A percentile compares a stretch with the other conserved stretches of the same genome.
These are phyloP conservation scores for Terrapene triunguis DNA, from an alignment of 2,113 vertebrate species.

Conservation along the genomic window DNA sequence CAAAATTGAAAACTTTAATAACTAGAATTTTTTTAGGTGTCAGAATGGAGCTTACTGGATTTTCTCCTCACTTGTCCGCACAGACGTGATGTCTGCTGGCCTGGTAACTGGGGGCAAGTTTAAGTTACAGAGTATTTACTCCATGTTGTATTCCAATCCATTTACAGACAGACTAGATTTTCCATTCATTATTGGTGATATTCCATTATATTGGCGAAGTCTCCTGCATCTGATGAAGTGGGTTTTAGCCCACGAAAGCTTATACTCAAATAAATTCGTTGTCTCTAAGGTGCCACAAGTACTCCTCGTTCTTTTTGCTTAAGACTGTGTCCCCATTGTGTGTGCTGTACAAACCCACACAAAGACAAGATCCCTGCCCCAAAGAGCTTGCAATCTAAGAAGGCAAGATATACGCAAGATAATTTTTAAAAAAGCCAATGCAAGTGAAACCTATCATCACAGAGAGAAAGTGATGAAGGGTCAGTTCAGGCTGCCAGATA, in stretches of 20 bases:
- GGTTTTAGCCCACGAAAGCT: too few species aligned
- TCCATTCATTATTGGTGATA: not conserved
- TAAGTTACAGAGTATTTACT: not conserved
- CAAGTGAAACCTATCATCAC: not conserved
- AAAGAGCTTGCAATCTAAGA: not conserved
- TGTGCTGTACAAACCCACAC: rapidly evolving
- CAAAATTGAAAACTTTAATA: not conserved
- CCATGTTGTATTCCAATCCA: not conserved
- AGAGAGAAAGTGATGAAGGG: not conserved
- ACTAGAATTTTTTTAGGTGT: not conserved
- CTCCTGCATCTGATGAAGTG: not conserved
- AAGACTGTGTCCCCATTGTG: not conserved
- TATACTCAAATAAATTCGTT: too few species aligned
- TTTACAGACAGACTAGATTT: not conserved
- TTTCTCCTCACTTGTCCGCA: not conserved
- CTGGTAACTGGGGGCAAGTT: not conserved
- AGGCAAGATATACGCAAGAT: not conserved
- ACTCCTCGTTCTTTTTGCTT: not conserved
- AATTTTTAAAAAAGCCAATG: not conserved
- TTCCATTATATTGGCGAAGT: not conserved
- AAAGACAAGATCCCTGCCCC: not conserved
- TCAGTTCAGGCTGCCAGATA: not conserved
- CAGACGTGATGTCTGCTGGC: not conserved
- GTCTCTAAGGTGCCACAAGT: too few species aligned
- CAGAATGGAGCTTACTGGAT: not conserved